These are phyloP conservation scores for Dryas iulia DNA, from an alignment of 1,140 invertebrate species.

Conservation along the genomic window DNA sequence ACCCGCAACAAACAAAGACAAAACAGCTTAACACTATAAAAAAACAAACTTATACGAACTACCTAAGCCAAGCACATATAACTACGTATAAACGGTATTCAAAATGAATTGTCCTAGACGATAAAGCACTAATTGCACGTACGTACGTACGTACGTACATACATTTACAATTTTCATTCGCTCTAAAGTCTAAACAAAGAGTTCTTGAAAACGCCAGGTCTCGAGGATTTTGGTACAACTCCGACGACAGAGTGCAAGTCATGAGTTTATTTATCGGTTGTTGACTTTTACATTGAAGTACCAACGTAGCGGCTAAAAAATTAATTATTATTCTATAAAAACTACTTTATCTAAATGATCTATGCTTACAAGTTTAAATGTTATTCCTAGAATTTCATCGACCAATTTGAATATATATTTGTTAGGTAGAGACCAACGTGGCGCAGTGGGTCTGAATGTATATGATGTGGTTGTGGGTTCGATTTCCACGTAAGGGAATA, in stretches of 20 bases:
- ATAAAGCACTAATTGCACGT: neutral
- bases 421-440: neutral
- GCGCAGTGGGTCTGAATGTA: no score
- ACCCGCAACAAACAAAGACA: neutral
- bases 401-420: neutral
- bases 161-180: neutral
- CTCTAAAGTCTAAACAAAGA: neutral
- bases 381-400: neutral
- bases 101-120: neutral
- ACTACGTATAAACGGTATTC: neutral
- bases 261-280: conserved; percentile 9
- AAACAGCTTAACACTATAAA: neutral
- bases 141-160: no score
- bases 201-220: neutral
- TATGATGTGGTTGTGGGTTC: no score
- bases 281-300: conserved; percentile 1
- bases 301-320: neutral
- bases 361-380: neutral
- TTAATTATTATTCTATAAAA: neutral
- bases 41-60: neutral
- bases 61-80: neutral
- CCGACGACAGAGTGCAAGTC: conserved; percentile 7
- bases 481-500: no score
- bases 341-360: neutral
- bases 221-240: neutral